Base-by-base conservation (phyloP, 2,113 vertebrate species). In the Cynopterus brachyotis region DNA sequence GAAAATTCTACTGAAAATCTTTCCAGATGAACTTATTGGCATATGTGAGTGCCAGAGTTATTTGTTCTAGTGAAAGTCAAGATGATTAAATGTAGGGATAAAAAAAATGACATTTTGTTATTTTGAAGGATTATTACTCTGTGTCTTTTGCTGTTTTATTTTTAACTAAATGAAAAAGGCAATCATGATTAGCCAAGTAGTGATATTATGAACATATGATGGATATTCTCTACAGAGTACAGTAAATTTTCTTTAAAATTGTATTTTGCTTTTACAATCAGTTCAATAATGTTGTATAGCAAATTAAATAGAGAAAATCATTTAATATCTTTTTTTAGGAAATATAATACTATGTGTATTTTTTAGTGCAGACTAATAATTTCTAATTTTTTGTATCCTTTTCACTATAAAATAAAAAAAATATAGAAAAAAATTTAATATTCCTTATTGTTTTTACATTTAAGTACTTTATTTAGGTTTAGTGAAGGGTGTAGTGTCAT, bases 211-310 rank as follows among this genome's bases (percentile, higher is more conserved):
- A 9, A 1, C 0, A 0, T 47, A 62, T 89, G 70, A 96, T 98
- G 37, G 64, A 92, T 98, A 94, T 76, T 73, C n/a, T 59, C 7
- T 84, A 37, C n/a, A 94, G 72, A 97, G 91, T 83, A 91, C 24
- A 83, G 79, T 89, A 97, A 75, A 98, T 96, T 97, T 97, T 94
- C 84, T 92, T 98, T 96, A 62, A 93, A 96, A 96, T 97, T 75
- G 24, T 79, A 85, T 85, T 97, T 97, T 97, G 72, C 28, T 62
- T 84, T 97, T 97, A 97, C 84, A 70, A 88, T 69, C 66, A 96
- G 47, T 95, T 97, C 89, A 96, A 59, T 97, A 96, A 89, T 85
- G 70, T 81, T 97, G 93, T 85, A 87, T 32, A 95, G 93, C 96
- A 96, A 97, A 94, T 85, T 94, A 96, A 40, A 94, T 53, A 81